Conservation (phyloP, 2,113 vertebrate species). For the Zeus faber region DNA sequence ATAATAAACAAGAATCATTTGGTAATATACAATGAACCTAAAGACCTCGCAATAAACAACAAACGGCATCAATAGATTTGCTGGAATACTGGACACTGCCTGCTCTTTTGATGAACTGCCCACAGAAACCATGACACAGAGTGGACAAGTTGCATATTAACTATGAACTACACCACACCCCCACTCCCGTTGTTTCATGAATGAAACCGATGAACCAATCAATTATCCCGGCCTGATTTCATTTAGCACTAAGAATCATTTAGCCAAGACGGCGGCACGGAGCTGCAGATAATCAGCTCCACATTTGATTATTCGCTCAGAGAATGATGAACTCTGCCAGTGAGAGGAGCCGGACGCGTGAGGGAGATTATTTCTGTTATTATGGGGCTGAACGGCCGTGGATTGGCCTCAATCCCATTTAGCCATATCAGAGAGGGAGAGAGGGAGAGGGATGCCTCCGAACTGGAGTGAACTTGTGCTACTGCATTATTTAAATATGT, state of each 20-base stretch:
- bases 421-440: slow-evolving; percentile 10
- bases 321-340: slow-evolving; percentile 35
- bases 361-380: slow-evolving; percentile 50
- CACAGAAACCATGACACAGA: too few species aligned
- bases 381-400: slow-evolving; percentile 33
- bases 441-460: too few species aligned
- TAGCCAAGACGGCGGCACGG: slow-evolving; percentile 27
- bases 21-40: too few species aligned
- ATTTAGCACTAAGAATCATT: slow-evolving; percentile 48
- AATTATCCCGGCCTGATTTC: slow-evolving; percentile 39
- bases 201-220: slow-evolving; percentile 55
- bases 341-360: slow-evolving; percentile 28
- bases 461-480: slow-evolving; percentile 4
- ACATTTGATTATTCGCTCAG: slow-evolving; percentile 50
- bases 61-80: too few species aligned
- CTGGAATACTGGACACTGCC: too few species aligned
- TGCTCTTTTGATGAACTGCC: too few species aligned
- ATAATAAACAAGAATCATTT: too few species aligned
- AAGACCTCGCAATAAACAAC: too few species aligned
- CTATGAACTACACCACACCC: too few species aligned
- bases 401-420: slow-evolving; percentile 42
- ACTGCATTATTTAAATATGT: slow-evolving; percentile 5
- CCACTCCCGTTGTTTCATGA: slow-evolving; percentile 26
- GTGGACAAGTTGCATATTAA: too few species aligned
- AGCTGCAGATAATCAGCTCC: slow-evolving; percentile 51